These are phyloP conservation scores for Sebastes iracundus DNA, from an alignment of 2,797 vertebrate genomes.

Conservation along the genomic window DNA sequence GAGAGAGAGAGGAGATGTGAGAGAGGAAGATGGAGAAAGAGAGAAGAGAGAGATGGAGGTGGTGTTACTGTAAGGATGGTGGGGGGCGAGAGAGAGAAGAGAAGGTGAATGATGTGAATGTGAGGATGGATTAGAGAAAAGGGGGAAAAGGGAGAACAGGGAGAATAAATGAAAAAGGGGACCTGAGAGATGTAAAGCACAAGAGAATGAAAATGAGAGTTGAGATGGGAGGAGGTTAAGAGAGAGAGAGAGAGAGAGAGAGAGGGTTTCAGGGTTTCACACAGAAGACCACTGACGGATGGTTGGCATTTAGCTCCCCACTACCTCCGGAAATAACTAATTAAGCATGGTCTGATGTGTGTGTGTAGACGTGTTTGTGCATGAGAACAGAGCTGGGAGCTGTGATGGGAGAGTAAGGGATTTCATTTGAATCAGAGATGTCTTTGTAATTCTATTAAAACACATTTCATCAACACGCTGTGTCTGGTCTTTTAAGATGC, in stretches of 20 bases:
- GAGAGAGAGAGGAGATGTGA: not conserved
- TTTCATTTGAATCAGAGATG: conserved; percentile 35
- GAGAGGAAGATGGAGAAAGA: not conserved
- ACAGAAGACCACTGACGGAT: conserved; percentile 65
- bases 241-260: conserved; percentile 31
- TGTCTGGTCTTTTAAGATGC: not conserved
- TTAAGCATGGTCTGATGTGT: conserved; percentile 53
- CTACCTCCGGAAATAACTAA: conserved; percentile 69
- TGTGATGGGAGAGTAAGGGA: conserved; percentile 5
- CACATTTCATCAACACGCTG: not conserved
- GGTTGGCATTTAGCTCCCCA: conserved; percentile 71
- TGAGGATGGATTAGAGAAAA: conserved; percentile 7
- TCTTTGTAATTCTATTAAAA: conserved; percentile 13
- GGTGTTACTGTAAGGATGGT: not conserved
- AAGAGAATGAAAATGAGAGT: conserved; percentile 2
- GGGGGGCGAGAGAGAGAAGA: not conserved
- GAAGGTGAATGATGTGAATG: not conserved
- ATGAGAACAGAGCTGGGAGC: conserved; percentile 14
- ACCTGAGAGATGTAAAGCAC: not conserved
- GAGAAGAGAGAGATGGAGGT: not conserved
- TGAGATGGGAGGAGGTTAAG: conserved; percentile 3
- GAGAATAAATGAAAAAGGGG: not conserved
- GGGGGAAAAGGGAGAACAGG: not conserved
- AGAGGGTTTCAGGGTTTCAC: conserved; percentile 34
- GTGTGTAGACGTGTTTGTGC: conserved; percentile 9